Evolutionary conservation across 1,140 invertebrate species (phyloP).

Genomic region (Halesus radiatus): DNA sequence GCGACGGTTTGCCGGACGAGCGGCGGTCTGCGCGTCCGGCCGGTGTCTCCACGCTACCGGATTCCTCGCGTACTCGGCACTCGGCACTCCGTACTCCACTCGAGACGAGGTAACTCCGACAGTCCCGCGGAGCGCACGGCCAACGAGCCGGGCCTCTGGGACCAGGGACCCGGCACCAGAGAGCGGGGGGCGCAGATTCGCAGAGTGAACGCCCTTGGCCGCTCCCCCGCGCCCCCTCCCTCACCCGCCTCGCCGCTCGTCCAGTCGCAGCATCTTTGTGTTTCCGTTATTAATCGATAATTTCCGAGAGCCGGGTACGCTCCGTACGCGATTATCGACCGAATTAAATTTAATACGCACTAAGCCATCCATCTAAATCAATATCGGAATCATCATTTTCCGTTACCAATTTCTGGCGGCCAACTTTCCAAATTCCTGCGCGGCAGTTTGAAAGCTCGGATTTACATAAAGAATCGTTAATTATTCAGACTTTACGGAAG

Average conservation of each 20-base stretch:
- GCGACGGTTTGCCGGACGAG: conserved; percentile 48
- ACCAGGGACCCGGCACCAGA: neutral
- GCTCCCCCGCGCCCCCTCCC: conserved; percentile 63
- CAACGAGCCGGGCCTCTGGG: conserved; percentile 60
- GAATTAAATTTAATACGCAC: neutral
- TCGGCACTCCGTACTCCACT: too few relatives aligned
- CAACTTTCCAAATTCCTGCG: neutral
- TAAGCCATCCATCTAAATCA: neutral
- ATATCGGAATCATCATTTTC: too few relatives aligned
- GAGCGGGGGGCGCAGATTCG: conserved; percentile 41
- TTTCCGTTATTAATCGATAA: conserved; percentile 56
- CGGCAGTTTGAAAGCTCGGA: neutral
- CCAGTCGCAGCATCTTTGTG: conserved; percentile 47
- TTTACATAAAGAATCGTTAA: neutral
- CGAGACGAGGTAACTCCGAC: too few relatives aligned
- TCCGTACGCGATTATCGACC: neutral
- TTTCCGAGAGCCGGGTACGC: conserved; percentile 37
- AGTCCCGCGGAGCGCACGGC: neutral
- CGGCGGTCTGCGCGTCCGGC: conserved; percentile 62
- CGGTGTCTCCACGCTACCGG: conserved; percentile 59
- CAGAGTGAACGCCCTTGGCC: conserved; percentile 57
- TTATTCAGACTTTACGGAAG: neutral
- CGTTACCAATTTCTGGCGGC: neutral
- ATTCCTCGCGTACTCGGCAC: conserved; percentile 19
- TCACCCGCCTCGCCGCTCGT: conserved; percentile 59